Percentiles rank a stretch among this genome's conserved stretches.
Conservation (phyloP, 2,113 vertebrate genomes). For the Copsychus sechellarum region DNA sequence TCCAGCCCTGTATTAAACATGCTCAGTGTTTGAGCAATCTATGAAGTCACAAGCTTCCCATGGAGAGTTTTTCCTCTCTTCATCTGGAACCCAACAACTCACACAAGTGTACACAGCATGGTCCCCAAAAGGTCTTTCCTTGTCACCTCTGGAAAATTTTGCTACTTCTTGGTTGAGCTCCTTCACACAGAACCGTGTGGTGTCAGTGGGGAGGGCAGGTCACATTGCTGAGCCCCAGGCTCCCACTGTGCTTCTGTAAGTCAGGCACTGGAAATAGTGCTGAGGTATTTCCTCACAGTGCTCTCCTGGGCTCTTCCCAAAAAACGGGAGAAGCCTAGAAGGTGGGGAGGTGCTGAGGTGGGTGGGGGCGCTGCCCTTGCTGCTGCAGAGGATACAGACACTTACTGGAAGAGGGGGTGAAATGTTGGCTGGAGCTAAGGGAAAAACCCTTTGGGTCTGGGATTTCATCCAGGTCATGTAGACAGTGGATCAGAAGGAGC, state of each 20-base stretch:
- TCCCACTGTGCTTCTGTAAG: neutral
- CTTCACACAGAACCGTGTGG: neutral
- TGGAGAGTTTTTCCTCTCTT: constrained; percentile 57
- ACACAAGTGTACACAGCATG: neutral
- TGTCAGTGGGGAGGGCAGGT: neutral
- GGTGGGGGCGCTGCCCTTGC: neutral
- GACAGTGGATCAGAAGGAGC: neutral
- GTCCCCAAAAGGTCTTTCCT: constrained; percentile 15
- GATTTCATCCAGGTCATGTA: constrained; percentile 36
- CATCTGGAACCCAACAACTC: constrained; percentile 36
- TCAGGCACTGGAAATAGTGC: neutral
- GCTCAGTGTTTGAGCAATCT: constrained; percentile 45
- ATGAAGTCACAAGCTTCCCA: constrained; percentile 60
- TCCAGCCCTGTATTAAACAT: constrained; percentile 21
- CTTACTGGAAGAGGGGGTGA: constrained; percentile 32
- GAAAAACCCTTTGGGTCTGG: constrained; percentile 5
- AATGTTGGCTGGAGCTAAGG: constrained; percentile 2
- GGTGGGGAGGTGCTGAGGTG: neutral
- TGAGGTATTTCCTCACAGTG: constrained; percentile 3
- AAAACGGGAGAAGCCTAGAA: neutral
- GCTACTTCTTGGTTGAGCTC: neutral
- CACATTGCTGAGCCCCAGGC: neutral
- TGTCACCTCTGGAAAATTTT: constrained; percentile 30
- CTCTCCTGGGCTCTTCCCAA: neutral
- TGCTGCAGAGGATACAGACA: neutral